Evolutionary conservation across 2,113 vertebrate species (phyloP), one percentile per base, ranked within the genome.

Genomic region (Amphilophus citrinellus): DNA sequence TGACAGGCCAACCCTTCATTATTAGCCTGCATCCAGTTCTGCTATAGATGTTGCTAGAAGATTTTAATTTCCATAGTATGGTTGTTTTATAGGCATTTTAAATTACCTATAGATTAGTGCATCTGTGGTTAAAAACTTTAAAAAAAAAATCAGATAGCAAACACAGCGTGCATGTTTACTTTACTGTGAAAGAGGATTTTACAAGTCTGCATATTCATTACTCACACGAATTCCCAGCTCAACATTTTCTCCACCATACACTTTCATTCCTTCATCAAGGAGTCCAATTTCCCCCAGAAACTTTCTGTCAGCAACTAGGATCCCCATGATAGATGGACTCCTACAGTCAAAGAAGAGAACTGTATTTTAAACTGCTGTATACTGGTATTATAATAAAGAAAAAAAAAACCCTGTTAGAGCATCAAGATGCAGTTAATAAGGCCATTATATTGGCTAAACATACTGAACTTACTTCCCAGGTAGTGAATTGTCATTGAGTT

Each of bases 191-290:
- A n/a, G 7, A 56, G 50, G 17, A 56, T 20, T 56, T 56, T 20
- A 7, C 18, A 17, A 56, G 18, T 53, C 17, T 20, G 18, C 7
- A 1, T 20, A 8, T 7, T 56, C 2, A 20, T 56, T 4, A 90
- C 96, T 98, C 91, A 99, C 98, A 92, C 98, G 96, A 87, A 99
- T 96, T 59, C 98, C 98, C 0, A 99, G 97, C 87, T 99, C 98
- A 2, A 99, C 98, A 9, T 99, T 99, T 88, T 99, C 98, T 68
- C 98, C 98, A 61, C 98, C 98, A 0, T 99, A 99, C 2, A 98
- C 95, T 87, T 97, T 96, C 98, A 99, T 99, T 89, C 98, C 98
- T 93, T 96, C 97, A 56, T 99, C 98, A 61, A 99, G 89, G 8
- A 96, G 85, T 82, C 98, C 98, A 20, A 98, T 98, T 95, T 99